Percentiles rank a stretch among this genome's conserved stretches.
Evolutionary conservation across 2,797 vertebrate genomes (phyloP).

Genomic region (Anisognathus igniventris): DNA sequence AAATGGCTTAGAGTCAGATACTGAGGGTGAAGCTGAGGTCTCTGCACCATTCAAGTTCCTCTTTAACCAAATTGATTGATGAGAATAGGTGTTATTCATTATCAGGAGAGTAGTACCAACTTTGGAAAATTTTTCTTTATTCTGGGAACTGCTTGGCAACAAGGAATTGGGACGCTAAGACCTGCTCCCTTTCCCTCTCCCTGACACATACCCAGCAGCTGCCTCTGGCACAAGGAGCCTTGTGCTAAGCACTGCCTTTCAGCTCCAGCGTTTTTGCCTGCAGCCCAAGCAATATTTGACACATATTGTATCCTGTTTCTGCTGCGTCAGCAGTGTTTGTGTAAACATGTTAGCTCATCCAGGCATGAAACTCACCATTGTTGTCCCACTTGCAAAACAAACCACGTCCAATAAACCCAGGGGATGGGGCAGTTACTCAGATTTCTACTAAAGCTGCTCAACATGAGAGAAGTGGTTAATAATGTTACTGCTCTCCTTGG

Average conservation of each 20-base stretch:
- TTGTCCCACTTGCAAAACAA: constrained; percentile 24
- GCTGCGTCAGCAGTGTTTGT: constrained; percentile 15
- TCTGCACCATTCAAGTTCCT: not conserved
- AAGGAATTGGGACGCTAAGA: not conserved
- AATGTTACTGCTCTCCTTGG: constrained; percentile 25
- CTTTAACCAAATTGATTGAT: not conserved
- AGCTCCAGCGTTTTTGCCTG: constrained; percentile 21
- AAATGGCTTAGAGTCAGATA: not conserved
- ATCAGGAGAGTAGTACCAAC: not conserved
- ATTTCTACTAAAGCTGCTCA: not conserved
- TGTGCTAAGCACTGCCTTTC: not conserved
- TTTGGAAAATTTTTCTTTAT: not conserved
- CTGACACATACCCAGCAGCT: rapidly evolving
- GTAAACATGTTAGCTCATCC: constrained; percentile 17
- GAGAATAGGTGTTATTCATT: not conserved
- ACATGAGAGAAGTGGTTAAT: constrained; percentile 18
- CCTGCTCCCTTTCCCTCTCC: not conserved
- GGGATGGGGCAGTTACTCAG: not conserved
- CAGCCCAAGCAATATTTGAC: constrained; percentile 42
- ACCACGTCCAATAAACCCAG: not conserved
- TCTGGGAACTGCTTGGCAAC: not conserved
- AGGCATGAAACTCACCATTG: not conserved
- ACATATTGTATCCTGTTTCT: constrained; percentile 8
- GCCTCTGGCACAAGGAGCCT: not conserved
- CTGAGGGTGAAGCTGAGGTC: not conserved